phyloP scores from a whole-genome alignment of 2,113 vertebrate genomes.

The Eonycteris spelaea region DNA sequence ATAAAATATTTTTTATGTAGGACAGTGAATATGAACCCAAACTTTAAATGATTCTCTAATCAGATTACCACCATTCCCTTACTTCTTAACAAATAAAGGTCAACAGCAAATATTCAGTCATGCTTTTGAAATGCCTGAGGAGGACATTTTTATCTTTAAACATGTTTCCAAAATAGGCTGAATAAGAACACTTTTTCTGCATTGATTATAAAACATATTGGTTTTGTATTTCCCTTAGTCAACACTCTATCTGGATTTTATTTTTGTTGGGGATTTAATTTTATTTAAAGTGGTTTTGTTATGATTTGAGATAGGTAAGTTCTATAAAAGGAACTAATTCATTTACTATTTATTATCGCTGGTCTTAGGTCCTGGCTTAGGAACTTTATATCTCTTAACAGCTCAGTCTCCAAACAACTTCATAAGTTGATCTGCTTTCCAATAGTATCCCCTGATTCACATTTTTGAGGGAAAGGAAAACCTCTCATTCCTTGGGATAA shows the following conservation, averaged over 20 bases:
- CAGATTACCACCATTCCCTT: neutral
- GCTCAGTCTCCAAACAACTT: neutral
- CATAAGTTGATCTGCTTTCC: slow-evolving; percentile 8
- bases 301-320: neutral
- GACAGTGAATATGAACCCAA: neutral
- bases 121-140: neutral
- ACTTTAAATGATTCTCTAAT: neutral
- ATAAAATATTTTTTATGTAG: neutral
- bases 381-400: neutral
- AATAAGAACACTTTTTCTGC: neutral
- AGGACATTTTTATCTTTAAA: neutral
- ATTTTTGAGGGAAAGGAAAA: neutral
- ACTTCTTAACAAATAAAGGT: neutral
- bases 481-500: neutral
- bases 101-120: neutral
- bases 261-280: neutral
- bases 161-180: neutral
- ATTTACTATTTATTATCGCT: neutral
- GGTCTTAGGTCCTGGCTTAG: neutral
- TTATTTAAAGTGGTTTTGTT: neutral
- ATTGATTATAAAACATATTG: neutral
- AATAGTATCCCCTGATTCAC: slow-evolving; percentile 29
- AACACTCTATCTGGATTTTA: neutral
- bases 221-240: neutral
- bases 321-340: neutral